phyloP scores from a whole-genome alignment of 2,113 vertebrate species.

The Ailurus styani region DNA sequence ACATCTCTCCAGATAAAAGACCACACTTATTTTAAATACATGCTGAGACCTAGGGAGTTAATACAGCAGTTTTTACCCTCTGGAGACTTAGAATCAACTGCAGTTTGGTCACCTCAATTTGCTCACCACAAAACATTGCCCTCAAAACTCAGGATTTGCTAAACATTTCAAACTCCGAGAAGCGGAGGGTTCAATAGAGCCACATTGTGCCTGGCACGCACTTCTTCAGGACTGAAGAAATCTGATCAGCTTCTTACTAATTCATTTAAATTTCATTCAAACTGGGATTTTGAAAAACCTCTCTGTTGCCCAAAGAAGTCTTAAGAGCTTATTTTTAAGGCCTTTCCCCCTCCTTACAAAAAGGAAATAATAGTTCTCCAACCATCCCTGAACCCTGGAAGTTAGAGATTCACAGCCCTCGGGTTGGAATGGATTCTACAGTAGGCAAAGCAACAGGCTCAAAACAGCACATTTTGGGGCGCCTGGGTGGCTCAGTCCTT shows the following conservation, averaged over 20 bases:
- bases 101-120: constrained; percentile 61
- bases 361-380: constrained; percentile 42
- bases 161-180: constrained; percentile 68
- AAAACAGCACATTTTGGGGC: no score
- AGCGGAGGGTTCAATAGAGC: constrained; percentile 64
- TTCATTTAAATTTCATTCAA: constrained; percentile 73
- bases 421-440: neutral
- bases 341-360: constrained; percentile 9
- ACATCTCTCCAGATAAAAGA: constrained; percentile 4
- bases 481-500: no score
- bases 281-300: constrained; percentile 50
- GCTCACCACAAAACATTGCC: constrained; percentile 69
- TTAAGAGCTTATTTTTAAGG: constrained; percentile 44
- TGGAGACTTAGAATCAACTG: constrained; percentile 58
- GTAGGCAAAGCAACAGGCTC: neutral
- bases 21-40: constrained; percentile 40
- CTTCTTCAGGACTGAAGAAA: constrained; percentile 53
- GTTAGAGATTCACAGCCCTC: neutral
- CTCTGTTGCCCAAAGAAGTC: constrained; percentile 26
- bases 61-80: constrained; percentile 53
- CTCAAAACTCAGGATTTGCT: constrained; percentile 62
- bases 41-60: constrained; percentile 59
- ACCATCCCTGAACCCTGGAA: neutral
- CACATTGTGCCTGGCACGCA: constrained; percentile 59
- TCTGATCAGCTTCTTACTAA: constrained; percentile 68